A percentile compares a stretch with the other conserved stretches of the same genome.
These are phyloP conservation scores for Ips typographus DNA, from an alignment of 1,140 invertebrate genomes.

Conservation along the genomic window DNA sequence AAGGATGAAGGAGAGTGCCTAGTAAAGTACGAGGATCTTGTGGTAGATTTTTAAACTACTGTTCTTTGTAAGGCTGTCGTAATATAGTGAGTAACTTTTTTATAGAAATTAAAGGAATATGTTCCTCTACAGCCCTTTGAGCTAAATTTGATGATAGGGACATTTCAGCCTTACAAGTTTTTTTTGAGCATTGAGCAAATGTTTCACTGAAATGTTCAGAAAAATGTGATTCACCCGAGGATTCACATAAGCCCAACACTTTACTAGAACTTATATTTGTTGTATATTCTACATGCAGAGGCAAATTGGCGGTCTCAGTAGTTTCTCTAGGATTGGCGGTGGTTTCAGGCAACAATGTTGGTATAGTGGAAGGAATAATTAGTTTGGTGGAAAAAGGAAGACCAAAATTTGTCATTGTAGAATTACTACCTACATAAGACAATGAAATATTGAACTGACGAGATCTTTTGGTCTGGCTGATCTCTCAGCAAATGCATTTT, in stretches of 20 bases:
- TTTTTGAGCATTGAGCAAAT: no score
- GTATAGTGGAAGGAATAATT: background rate
- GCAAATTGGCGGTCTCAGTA: constrained; percentile 1
- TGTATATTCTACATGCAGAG: background rate
- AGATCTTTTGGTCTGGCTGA: constrained; percentile 4
- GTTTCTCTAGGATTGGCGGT: no score
- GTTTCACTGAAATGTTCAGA: constrained; percentile 47
- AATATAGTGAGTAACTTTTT: no score
- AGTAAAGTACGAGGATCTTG: no score
- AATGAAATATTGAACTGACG: constrained; percentile 2
- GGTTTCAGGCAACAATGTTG: constrained; percentile 4
- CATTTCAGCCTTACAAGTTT: no score
- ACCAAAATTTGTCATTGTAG: background rate
- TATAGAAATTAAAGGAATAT: no score
- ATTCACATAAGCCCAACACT: no score
- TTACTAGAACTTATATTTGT: background rate
- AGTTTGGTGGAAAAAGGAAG: background rate
- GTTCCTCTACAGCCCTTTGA: no score
- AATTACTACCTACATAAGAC: background rate
- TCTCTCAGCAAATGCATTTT: constrained; percentile 2
- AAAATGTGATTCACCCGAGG: background rate
- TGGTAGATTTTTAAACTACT: no score
- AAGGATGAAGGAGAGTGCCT: no score
- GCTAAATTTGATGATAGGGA: no score
- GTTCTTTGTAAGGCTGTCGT: no score